These are phyloP conservation scores for Ctenosaura bakeri DNA, from an alignment of 2,797 vertebrate genomes.

Conservation along the genomic window DNA sequence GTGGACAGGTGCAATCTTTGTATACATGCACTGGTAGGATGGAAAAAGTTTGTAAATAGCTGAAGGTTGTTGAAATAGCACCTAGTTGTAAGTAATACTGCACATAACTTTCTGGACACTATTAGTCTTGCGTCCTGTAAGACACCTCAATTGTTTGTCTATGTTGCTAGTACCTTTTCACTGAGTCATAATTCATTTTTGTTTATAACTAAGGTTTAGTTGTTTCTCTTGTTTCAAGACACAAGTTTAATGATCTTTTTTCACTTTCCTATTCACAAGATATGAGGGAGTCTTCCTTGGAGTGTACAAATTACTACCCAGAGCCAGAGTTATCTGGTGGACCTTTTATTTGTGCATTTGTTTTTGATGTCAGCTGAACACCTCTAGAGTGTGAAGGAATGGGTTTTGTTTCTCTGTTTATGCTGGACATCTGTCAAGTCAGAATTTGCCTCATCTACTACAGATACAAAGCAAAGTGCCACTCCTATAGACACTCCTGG, in stretches of 20 bases:
- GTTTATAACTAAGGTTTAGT: neutral
- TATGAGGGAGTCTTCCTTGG: neutral
- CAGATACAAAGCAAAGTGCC: neutral
- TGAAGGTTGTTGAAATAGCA: neutral
- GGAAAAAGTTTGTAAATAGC: neutral
- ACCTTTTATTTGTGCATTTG: neutral
- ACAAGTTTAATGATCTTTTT: neutral
- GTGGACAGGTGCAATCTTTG: neutral
- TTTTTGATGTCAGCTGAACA: neutral
- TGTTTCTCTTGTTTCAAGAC: neutral
- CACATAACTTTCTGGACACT: neutral
- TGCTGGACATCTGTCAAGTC: neutral
- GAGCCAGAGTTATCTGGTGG: neutral
- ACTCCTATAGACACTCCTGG: neutral
- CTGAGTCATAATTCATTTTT: conserved; percentile 17
- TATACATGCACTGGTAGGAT: neutral
- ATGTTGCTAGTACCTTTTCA: neutral
- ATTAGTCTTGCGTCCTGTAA: neutral
- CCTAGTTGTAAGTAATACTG: neutral
- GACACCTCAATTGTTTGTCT: neutral
- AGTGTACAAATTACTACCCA: neutral
- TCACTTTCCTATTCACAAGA: neutral
- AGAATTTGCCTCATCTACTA: neutral
- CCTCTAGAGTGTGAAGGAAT: neutral
- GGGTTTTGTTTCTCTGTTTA: neutral